These are phyloP conservation scores for Ectropis crepuscularia DNA, from an alignment of 2,888 invertebrate species.

Conservation along the genomic window DNA sequence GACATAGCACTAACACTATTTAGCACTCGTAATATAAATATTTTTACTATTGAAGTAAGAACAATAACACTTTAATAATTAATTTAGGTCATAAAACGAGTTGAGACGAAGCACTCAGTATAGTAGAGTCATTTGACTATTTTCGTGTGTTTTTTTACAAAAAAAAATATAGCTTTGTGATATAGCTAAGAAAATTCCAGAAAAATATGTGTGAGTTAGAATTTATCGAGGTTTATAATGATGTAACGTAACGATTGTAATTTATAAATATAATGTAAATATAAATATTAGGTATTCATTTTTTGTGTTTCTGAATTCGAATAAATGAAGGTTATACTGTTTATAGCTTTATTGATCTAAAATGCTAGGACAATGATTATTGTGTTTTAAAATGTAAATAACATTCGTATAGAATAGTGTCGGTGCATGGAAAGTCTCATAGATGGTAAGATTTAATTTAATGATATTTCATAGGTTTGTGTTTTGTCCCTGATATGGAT, in stretches of 20 bases:
- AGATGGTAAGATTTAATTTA: slow-evolving; percentile 44
- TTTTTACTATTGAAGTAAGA: slow-evolving; percentile 29
- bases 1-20: slow-evolving; percentile 21
- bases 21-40: slow-evolving; percentile 23
- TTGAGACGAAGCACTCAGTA: slow-evolving; percentile 42
- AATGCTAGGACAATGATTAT: slow-evolving; percentile 46
- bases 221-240: slow-evolving; percentile 41
- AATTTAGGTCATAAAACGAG: slow-evolving; percentile 34
- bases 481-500: slow-evolving; percentile 27
- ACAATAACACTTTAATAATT: slow-evolving; percentile 33
- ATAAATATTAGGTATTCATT: slow-evolving; percentile 47
- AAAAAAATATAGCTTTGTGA: slow-evolving; percentile 68
- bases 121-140: slow-evolving; percentile 62
- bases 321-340: slow-evolving; percentile 58
- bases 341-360: slow-evolving; percentile 63
- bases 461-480: slow-evolving; percentile 29
- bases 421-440: slow-evolving; percentile 67
- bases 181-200: slow-evolving; percentile 61
- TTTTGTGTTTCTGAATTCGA: slow-evolving; percentile 60
- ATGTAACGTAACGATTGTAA: slow-evolving; percentile 32
- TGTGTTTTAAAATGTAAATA: slow-evolving; percentile 46
- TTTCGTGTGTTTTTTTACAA: slow-evolving; percentile 66
- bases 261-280: slow-evolving; percentile 53
- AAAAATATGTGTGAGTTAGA: slow-evolving; percentile 50
- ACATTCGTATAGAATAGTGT: slow-evolving; percentile 51